Percentiles rank a stretch among this genome's conserved stretches.
These are phyloP conservation scores for Pollenia angustigena DNA, from an alignment of 2,888 invertebrate genomes.

Conservation along the genomic window DNA sequence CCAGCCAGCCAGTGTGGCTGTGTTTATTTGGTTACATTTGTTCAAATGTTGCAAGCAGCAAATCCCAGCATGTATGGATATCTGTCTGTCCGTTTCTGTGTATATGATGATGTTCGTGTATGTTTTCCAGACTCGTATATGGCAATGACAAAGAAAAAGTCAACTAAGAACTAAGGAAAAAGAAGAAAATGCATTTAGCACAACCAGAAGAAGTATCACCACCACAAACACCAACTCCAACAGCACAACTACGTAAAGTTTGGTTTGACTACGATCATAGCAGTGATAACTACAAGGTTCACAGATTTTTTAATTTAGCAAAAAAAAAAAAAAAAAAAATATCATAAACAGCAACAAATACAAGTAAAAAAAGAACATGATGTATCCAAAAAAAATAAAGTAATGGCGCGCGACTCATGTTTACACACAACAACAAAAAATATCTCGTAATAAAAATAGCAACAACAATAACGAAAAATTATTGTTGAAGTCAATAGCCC, in stretches of 20 bases:
- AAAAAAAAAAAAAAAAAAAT: constrained; percentile 76
- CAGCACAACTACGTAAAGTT: constrained; percentile 44
- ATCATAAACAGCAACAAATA: constrained; percentile 59
- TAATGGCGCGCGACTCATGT: constrained; percentile 83
- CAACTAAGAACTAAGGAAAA: constrained; percentile 36
- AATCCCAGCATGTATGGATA: constrained; percentile 74
- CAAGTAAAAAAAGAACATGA: constrained; percentile 71
- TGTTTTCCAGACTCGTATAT: constrained; percentile 40
- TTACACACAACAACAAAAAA: constrained; percentile 77
- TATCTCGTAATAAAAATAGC: constrained; percentile 59
- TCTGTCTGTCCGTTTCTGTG: constrained; percentile 36
- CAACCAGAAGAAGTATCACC: constrained; percentile 46
- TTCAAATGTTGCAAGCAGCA: constrained; percentile 69
- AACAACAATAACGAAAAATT: constrained; percentile 40
- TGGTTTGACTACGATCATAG: constrained; percentile 74
- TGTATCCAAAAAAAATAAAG: constrained; percentile 77
- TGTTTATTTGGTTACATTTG: constrained; percentile 50
- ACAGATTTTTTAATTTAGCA: constrained; percentile 81
- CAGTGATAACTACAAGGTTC: constrained; percentile 82
- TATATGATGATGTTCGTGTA: constrained; percentile 53
- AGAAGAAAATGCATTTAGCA: constrained; percentile 77
- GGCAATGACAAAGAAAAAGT: constrained; percentile 68
- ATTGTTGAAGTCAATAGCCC: not conserved
- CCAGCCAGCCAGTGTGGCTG: constrained; percentile 25
- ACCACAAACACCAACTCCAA: constrained; percentile 46